Evolutionary conservation across 2,888 invertebrate species (phyloP).

Genomic region (Prosopocoilus inquinatus): DNA sequence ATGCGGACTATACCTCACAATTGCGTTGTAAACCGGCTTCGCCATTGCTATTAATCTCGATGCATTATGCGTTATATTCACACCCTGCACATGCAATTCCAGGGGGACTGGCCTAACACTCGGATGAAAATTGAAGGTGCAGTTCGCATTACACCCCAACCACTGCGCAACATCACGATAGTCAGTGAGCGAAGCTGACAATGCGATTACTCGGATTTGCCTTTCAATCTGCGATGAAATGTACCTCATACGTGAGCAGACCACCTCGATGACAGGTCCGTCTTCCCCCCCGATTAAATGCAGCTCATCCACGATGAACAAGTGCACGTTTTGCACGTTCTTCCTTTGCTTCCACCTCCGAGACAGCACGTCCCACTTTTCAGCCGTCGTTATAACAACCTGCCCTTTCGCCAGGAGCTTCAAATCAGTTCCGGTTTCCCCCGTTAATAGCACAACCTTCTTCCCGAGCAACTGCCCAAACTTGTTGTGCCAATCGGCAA

Average conservation of each 20-base stretch:
- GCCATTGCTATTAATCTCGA: constrained; percentile 97
- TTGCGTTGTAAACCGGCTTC: constrained; percentile 94
- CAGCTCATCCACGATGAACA: constrained; percentile 96
- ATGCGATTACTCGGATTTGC: constrained; percentile 88
- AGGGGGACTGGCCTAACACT: constrained; percentile 93
- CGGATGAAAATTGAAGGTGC: constrained; percentile 98
- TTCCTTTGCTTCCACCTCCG: constrained; percentile 98
- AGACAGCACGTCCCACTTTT: constrained; percentile 98
- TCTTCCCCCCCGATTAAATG: constrained; percentile 88
- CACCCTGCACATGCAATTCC: constrained; percentile 95
- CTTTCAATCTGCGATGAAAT: constrained; percentile 92
- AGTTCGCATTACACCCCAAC: constrained; percentile 91
- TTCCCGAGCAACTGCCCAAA: constrained; percentile 79
- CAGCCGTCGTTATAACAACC: constrained; percentile 94
- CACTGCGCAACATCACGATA: constrained; percentile 94
- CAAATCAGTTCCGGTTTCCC: constrained; percentile 96
- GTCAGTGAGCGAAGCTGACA: constrained; percentile 92
- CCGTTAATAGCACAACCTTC: constrained; percentile 88
- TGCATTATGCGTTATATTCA: constrained; percentile 96
- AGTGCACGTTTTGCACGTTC: constrained; percentile 93
- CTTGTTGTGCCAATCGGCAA: constrained; percentile 88
- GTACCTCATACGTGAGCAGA: constrained; percentile 89
- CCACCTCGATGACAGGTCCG: constrained; percentile 92
- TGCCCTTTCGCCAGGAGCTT: constrained; percentile 91
- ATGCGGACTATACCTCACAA: constrained; percentile 77